These are phyloP conservation scores for Cepaea hortensis DNA, from an alignment of 2,888 invertebrate genomes.

Conservation along the genomic window DNA sequence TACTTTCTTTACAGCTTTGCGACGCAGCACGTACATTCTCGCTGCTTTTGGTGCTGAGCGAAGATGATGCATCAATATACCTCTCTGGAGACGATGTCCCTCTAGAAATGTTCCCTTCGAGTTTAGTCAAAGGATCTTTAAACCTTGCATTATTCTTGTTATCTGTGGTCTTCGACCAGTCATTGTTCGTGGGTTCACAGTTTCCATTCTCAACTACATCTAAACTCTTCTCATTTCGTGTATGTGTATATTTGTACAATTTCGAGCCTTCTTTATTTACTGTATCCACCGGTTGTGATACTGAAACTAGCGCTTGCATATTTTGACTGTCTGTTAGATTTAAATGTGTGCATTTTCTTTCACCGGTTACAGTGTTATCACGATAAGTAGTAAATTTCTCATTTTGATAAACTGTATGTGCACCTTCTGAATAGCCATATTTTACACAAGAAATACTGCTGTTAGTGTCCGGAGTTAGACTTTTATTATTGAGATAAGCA, in stretches of 20 bases:
- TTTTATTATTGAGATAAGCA: not conserved
- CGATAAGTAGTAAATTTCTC: not conserved
- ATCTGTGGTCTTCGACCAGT: not conserved
- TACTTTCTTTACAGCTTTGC: not conserved
- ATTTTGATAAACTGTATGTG: not conserved
- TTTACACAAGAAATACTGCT: too few relatives aligned
- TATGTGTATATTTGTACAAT: too few relatives aligned
- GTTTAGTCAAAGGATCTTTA: not conserved
- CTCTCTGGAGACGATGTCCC: not conserved
- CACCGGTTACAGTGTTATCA: not conserved
- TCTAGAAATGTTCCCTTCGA: not conserved
- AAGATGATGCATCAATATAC: not conserved
- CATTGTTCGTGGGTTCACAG: not conserved
- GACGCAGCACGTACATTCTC: slow-evolving; percentile 14
- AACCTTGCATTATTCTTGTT: not conserved
- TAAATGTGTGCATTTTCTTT: too few relatives aligned
- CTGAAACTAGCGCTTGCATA: not conserved
- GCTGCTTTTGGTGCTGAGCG: slow-evolving; percentile 19
- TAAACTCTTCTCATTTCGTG: not conserved
- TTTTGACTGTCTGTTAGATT: not conserved
- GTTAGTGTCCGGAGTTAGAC: not conserved
- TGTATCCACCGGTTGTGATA: not conserved
- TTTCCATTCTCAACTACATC: not conserved
- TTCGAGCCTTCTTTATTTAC: not conserved
- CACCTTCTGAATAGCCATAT: not conserved